Evolutionary conservation across 2,797 vertebrate genomes (phyloP), one percentile per base, ranked within the genome.

Genomic region (Heliangelus exortis): DNA sequence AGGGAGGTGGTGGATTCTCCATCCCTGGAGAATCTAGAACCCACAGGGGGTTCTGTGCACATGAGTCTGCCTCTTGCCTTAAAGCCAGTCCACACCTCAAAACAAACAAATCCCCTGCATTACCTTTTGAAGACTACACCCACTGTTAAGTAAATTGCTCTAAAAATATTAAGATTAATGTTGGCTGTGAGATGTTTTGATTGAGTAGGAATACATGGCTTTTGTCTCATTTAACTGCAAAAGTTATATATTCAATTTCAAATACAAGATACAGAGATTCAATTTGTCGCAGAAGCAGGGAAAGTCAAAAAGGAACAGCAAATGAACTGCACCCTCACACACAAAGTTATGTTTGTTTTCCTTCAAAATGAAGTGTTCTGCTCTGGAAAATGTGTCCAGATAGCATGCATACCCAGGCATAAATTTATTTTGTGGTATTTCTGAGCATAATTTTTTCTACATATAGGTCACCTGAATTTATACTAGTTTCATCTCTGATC

Each of bases 391-490:
- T 58, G 6, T 50, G 47, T 57, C 31, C 29, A 84, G 43, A 43
- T 16, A 86, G 16, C 28, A 59, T 1, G 3, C 12, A 7, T 34
- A 8, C n/a, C 75, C 81, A 67, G 48, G 75, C 12, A 55, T 8
- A 8, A 84, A 79, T 16, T 0, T 0, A 21, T 77, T 87, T 67
- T 68, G 16, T 36, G 12, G 15, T 55, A 53, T 76, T 94, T 89
- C 28, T 41, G 76, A 10, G 18, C 21, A 26, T 59, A 50, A 45
- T 72, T 87, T 21, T 47, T 88, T 73, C 63, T 59, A 57, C 25
- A 61, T 69, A 59, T 58, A 91, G 7, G 77, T 79, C 63, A 75
- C n/a, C 10, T 58, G 61, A 82, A 57, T 89, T 93, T 95, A 96
- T 77, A 65, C n/a, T 55, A 16, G 51, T 69, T 88, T 87, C 34